These are phyloP conservation scores for Bombus turneri DNA, from an alignment of 1,140 invertebrate genomes.

Conservation along the genomic window DNA sequence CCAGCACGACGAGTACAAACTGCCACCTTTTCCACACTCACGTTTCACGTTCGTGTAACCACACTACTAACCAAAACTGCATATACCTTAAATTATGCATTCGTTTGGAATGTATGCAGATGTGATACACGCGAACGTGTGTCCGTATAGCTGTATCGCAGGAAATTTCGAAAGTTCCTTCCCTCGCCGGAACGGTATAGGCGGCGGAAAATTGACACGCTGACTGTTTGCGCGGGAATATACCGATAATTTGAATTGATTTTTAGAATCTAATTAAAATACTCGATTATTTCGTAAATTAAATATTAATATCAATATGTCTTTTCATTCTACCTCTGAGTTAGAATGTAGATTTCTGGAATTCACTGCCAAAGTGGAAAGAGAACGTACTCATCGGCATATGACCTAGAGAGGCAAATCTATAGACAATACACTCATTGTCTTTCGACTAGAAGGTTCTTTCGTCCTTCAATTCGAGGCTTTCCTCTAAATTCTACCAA, in stretches of 20 bases:
- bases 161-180: conserved; percentile 15
- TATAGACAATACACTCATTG: not conserved
- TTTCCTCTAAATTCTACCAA: not conserved
- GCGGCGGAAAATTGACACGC: conserved; percentile 27
- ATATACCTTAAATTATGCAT: conserved; percentile 53
- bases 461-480: not conserved
- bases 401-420: not conserved
- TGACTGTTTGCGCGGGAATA: not conserved
- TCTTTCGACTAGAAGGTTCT: not conserved
- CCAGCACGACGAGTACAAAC: not conserved
- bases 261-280: rapidly evolving
- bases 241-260: not conserved
- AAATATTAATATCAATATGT: no score
- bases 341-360: no score
- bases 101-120: conserved; percentile 21
- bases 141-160: not conserved
- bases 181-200: no score
- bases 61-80: conserved; percentile 25
- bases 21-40: not conserved
- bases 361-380: not conserved
- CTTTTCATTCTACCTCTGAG: not conserved
- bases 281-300: not conserved
- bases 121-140: not conserved
- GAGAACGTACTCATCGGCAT: not conserved
- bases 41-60: conserved; percentile 10